Conservation (phyloP, 2,888 invertebrate species). For the Rhogogaster chlorosoma region DNA sequence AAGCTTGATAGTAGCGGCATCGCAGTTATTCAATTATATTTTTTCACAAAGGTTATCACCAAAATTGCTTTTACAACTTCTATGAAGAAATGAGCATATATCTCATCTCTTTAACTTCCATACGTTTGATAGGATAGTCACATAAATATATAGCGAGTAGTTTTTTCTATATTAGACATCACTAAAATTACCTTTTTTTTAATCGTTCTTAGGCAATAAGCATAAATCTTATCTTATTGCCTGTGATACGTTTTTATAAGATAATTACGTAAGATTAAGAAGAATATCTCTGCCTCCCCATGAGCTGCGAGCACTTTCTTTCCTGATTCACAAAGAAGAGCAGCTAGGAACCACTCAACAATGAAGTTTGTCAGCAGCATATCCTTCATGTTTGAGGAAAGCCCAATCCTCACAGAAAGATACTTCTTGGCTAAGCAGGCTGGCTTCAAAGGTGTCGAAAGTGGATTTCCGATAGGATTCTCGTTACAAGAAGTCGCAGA, state of each 20-base stretch:
- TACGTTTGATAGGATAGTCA: neutral
- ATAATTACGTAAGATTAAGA: neutral
- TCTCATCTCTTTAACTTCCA: neutral
- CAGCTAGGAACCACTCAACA: slow-evolving; percentile 53
- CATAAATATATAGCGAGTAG: neutral
- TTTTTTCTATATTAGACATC: neutral
- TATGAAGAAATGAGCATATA: neutral
- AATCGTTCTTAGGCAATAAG: neutral
- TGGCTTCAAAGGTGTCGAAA: slow-evolving; percentile 94
- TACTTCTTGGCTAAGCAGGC: slow-evolving; percentile 89
- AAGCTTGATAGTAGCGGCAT: neutral
- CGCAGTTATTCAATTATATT: neutral
- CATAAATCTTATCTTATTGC: slow-evolving; percentile 1
- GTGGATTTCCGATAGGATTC: slow-evolving; percentile 89
- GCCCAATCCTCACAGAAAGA: slow-evolving; percentile 83
- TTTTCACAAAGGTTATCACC: neutral
- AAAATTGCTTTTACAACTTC: neutral
- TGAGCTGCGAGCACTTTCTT: neutral
- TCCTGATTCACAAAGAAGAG: neutral
- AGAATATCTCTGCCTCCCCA: neutral
- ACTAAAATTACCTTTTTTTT: neutral
- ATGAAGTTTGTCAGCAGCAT: slow-evolving; percentile 94
- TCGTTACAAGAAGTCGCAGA: slow-evolving; percentile 84
- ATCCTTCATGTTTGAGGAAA: slow-evolving; percentile 92
- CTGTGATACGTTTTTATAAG: neutral